Base-by-base conservation (phyloP, 2,113 vertebrate genomes). In the Lophius piscatorius region DNA sequence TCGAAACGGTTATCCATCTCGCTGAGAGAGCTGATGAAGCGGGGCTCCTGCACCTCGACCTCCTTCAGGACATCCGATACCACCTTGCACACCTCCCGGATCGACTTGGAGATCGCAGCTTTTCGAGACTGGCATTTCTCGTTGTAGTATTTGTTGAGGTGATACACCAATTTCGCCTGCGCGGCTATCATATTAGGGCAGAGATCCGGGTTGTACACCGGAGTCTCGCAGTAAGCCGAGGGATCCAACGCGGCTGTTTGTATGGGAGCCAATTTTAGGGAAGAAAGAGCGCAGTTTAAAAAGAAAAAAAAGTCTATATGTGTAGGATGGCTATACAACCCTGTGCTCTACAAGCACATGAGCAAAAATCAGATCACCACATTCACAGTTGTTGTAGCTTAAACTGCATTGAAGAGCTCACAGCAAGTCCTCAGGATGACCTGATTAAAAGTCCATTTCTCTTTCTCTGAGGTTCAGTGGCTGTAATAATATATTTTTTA, bases 151-250 rank as follows among this genome's bases (percentile, higher is more conserved):
- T 99, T 99, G 86, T 99, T 99, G 39, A 99, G 94, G 71, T 99
- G 97, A 70, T 99, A 99, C 55, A 99, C 97, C 90, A 99, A 91
- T 91, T 99, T 99, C 80, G 97, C 97, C 94, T 98, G 97, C 48
- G 97, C 96, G 81, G 97, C 97, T 89, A 99, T 97, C 97, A 99
- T 99, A 84, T 99, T 99, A 80, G 97, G 97, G 93, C 97, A 99
- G 94, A 99, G 97, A 95, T 99, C 97, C 97, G 97, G 97, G 61
- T 98, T 98, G 84, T 99, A 98, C 68, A 98, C 97, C 97, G 97
- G 97, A 98, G 96, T 96, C 97, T 99, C 97, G 94, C 97, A 99
- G 51, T 99, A 99, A 56, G 94, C 97, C 92, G 95, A 95, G 88
- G 97, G 97, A 99, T 98, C 97, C 97, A 99, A 98, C 93, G 97